Conservation (phyloP, 2,113 vertebrate genomes). For the Carollia perspicillata region DNA sequence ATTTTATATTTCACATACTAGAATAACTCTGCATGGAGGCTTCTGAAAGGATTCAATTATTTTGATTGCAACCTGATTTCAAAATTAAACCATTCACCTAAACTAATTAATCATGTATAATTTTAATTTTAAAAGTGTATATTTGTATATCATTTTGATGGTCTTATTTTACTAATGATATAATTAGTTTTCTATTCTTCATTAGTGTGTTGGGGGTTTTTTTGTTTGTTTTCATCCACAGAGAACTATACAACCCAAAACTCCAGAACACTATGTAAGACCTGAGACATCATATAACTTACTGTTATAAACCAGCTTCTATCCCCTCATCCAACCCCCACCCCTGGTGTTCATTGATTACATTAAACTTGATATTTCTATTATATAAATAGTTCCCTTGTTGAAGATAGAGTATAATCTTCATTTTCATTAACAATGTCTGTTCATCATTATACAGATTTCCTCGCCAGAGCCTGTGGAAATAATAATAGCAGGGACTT, state of each 20-base stretch:
- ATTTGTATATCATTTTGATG: not conserved
- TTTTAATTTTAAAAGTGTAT: not conserved
- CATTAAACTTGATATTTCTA: conserved; percentile 66
- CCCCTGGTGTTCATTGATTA: conserved; percentile 49
- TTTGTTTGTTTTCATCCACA: conserved; percentile 39
- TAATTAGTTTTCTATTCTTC: not conserved
- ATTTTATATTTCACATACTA: not conserved
- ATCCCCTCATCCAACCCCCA: not conserved
- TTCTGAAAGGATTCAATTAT: not conserved
- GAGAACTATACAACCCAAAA: not conserved
- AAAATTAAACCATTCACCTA: conserved; percentile 29
- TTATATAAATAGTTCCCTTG: conserved; percentile 60
- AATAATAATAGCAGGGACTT: conserved; percentile 68
- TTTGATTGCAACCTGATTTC: not conserved
- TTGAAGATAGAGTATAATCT: conserved; percentile 58
- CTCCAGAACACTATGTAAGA: not conserved
- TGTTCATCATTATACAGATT: conserved; percentile 68
- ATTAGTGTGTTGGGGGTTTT: not conserved
- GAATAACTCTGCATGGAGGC: not conserved
- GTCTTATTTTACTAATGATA: not conserved
- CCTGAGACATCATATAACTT: conserved; percentile 50
- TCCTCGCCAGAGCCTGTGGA: not conserved
- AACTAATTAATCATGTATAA: not conserved
- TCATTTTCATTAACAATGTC: conserved; percentile 72
- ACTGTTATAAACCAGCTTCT: conserved; percentile 29